phyloP scores from a whole-genome alignment of 1,140 invertebrate genomes.

The Dreissena rostriformis region DNA sequence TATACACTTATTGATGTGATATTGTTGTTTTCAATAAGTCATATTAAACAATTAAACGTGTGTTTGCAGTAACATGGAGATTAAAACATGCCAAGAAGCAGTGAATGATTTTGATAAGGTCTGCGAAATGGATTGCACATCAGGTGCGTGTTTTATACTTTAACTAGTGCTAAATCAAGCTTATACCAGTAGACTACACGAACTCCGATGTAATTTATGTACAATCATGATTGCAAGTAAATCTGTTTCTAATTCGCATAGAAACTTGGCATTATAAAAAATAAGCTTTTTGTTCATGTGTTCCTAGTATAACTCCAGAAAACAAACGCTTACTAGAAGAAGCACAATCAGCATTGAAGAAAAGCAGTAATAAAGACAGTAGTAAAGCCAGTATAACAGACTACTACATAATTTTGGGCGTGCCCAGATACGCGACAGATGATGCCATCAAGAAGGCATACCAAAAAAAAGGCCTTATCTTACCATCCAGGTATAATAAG shows the following conservation, averaged over 20 bases:
- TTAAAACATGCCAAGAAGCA: constrained; percentile 93
- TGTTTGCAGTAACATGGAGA: constrained; percentile 86
- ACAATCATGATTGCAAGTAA: too few species aligned
- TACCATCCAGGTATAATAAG: constrained; percentile 96
- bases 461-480: constrained; percentile 96
- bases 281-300: too few species aligned
- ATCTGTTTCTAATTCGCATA: too few species aligned
- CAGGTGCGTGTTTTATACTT: constrained; percentile 80
- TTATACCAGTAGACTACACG: too few species aligned
- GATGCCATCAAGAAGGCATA: constrained; percentile 97
- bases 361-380: constrained; percentile 70
- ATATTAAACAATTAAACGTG: neutral
- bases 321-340: constrained; percentile 85
- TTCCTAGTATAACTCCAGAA: constrained; percentile 77
- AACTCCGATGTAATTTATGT: too few species aligned
- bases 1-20: too few species aligned
- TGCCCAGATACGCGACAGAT: constrained; percentile 92
- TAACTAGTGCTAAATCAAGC: too few species aligned
- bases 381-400: constrained; percentile 87
- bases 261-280: too few species aligned
- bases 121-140: constrained; percentile 91
- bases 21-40: too few species aligned
- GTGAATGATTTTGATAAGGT: constrained; percentile 95
- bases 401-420: constrained; percentile 97
- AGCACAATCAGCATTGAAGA: constrained; percentile 91